Evolutionary conservation across 2,113 vertebrate species (phyloP), one percentile per base, ranked within the genome.

Genomic region (Oryzias javanicus): DNA sequence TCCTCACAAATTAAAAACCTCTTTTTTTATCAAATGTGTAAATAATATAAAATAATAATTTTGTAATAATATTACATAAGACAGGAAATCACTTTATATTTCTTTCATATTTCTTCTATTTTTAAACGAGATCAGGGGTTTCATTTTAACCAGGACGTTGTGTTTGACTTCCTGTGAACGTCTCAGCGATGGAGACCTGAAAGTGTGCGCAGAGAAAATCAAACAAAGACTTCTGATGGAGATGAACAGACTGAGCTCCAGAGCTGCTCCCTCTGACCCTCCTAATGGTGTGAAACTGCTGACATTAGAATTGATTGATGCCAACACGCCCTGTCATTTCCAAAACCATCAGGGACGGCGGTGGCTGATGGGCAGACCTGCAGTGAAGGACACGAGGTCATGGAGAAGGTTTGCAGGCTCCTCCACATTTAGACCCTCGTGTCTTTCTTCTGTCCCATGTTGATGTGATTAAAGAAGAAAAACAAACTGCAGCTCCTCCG

Each of bases 251-350:
- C 40, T 44, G 18, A 47, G 44, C 46, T 7, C 72, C 20, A 58
- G 49, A 62, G 24, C 54, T 48, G 27, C 35, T 57, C 25, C 67
- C 42, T 52, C 49, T 46, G 44, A 35, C 61, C 60, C 78, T 49
- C 58, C 49, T 51, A 46, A 69, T 49, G 49, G 60, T 53, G 80
- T 57, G 67, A 89, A 81, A 62, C 68, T 47, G 70, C 71, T 82
- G 88, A 87, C 80, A 65, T 63, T 53, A 74, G 77, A 78, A 90
- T 91, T 84, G 49, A 90, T 90, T 6, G 15, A 69, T 81, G 89
- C 82, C 86, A 80, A 76, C 82, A 63, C 44, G 14, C 59, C 14
- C 59, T 76, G 76, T 72, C 82, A 46, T 60, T 51, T 55, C 68
- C 12, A n/a, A 60, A 64, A 14, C 35, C 64, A 62, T 50, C 3